Evolutionary conservation across 2,797 vertebrate species (phyloP).

Genomic region (Falco naumanni): DNA sequence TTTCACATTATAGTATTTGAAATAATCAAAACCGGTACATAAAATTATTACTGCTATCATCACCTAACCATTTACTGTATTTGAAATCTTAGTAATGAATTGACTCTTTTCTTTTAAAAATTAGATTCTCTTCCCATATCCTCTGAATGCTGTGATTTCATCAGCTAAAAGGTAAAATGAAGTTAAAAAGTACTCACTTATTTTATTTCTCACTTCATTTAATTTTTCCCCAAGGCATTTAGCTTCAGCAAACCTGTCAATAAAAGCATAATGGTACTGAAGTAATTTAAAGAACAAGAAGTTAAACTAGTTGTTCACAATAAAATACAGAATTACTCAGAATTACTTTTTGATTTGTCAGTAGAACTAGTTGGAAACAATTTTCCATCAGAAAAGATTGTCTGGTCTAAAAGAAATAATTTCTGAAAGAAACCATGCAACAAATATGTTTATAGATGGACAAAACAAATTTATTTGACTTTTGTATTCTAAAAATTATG

Average conservation of each 20-base stretch:
- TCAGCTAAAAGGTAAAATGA: not conserved
- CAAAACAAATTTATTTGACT: not conserved
- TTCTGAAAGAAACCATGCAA: not conserved
- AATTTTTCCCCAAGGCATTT: constrained; percentile 86
- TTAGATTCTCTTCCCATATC: not conserved
- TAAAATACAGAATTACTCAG: not conserved
- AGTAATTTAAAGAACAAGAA: not conserved
- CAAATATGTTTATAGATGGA: not conserved
- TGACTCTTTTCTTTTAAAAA: not conserved
- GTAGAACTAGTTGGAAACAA: not conserved
- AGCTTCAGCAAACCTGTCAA: constrained; percentile 87
- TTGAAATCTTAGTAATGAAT: not conserved
- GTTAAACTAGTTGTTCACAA: not conserved
- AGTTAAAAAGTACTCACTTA: constrained; percentile 85
- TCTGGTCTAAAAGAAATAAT: not conserved
- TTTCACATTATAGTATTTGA: not conserved
- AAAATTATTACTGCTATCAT: not conserved
- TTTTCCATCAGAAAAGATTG: not conserved
- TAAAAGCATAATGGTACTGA: not conserved
- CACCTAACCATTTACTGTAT: not conserved
- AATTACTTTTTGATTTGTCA: not conserved
- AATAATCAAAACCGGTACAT: not conserved
- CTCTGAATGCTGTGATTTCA: not conserved
- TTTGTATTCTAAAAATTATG: not conserved
- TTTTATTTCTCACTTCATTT: constrained; percentile 82